phyloP scores from a whole-genome alignment of 2,888 invertebrate genomes.

The Heliconius sara region DNA sequence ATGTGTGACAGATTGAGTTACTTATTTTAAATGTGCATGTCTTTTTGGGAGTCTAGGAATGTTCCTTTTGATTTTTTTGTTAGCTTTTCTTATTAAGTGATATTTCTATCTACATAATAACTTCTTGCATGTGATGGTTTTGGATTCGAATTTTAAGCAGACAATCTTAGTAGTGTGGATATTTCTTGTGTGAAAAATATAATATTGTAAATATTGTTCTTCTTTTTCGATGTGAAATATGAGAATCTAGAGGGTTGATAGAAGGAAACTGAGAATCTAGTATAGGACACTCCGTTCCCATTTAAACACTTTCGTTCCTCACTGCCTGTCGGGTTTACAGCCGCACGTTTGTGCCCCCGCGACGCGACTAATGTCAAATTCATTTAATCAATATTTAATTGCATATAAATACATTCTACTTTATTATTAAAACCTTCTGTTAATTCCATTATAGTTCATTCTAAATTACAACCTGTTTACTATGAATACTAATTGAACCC shows the following conservation, averaged over 20 bases:
- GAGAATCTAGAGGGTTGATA: too few relatives aligned
- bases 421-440: neutral
- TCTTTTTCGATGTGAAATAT: too few relatives aligned
- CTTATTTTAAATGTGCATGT: conserved; percentile 7
- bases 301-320: too few relatives aligned
- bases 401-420: neutral
- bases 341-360: neutral
- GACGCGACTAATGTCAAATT: neutral
- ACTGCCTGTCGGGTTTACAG: neutral
- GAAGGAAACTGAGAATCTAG: too few relatives aligned
- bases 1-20: conserved; percentile 12
- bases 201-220: too few relatives aligned
- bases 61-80: neutral
- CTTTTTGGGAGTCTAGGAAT: neutral
- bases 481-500: conserved; percentile 14
- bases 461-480: conserved; percentile 17
- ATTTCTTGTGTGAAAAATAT: too few relatives aligned
- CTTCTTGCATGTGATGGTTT: too few relatives aligned
- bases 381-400: neutral
- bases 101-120: too few relatives aligned
- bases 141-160: too few relatives aligned
- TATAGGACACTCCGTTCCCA: too few relatives aligned
- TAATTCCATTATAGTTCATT: conserved; percentile 1
- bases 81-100: too few relatives aligned
- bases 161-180: too few relatives aligned